Evolutionary conservation across 2,797 vertebrate genomes (phyloP), one percentile per base, ranked within the genome.

Genomic region (Leptoclinus maculatus): DNA sequence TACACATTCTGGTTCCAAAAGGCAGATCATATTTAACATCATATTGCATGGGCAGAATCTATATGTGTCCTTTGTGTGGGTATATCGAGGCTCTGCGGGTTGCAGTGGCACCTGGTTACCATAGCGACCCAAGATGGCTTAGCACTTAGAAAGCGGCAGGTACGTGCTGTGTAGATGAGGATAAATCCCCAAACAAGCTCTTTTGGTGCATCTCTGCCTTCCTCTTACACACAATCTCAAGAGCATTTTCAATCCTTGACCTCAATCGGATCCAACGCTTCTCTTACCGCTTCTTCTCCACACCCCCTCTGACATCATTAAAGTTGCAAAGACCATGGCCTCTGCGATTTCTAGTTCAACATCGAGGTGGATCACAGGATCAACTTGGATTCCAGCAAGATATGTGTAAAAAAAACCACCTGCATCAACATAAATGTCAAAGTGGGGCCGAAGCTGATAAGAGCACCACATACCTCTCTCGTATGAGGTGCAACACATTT

Each of bases 61-160:
- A 66, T 57, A 68, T 51, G 41, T 25, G 10, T 41, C 13, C 4
- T 68, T 11, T 54, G 11, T 54, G 70, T 71, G 58, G 71, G 54
- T 62, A 47, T 57, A 77, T 59, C 11, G 19, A 78, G 12, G 62
- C 47, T 13, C 66, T n/a, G 77, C 77, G 71, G 19, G 67, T 74
- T 80, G 34, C 70, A 70, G 72, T 23, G 66, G 76, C 65, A 88
- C 82, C 82, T 91, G 87, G 89, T 93, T 89, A 66, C 88, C 84
- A 91, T 91, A 69, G 88, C 66, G 90, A 94, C 91, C 21, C 9
- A 34, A 57, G 58, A 75, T 63, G 76, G 64, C 77, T 84, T 60
- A 67, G 72, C 32, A 38, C 2, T 9, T 66, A 66, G 32, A 66
- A 67, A 76, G 58, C 74, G 36, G 84, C 45, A 75, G 74, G 70